These are phyloP conservation scores for Xiphydria camelus DNA, from an alignment of 2,888 invertebrate species.

Conservation along the genomic window DNA sequence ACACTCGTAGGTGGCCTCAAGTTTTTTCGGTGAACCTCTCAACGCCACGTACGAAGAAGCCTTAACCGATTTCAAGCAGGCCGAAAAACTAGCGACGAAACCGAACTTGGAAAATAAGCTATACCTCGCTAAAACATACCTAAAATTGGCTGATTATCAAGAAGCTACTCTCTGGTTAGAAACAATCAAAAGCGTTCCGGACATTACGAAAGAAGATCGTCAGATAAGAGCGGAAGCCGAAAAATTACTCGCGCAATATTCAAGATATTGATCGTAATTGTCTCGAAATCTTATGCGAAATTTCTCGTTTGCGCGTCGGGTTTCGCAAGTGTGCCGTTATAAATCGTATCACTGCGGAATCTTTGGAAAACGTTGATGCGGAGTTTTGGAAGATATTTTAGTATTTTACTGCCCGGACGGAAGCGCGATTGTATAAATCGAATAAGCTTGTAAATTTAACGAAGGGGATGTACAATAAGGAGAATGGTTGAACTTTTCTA, in stretches of 20 bases:
- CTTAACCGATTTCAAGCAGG: constrained; percentile 60
- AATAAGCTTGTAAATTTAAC: too few relatives aligned
- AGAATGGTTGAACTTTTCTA: too few relatives aligned
- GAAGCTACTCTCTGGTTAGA: constrained; percentile 61
- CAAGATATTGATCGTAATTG: constrained; percentile 29
- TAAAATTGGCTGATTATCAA: constrained; percentile 59
- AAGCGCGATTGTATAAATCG: too few relatives aligned
- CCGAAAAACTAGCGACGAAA: constrained; percentile 60
- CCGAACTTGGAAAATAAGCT: constrained; percentile 66
- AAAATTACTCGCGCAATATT: constrained; percentile 41
- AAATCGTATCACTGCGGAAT: too few relatives aligned
- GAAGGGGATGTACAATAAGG: too few relatives aligned
- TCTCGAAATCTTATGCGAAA: too few relatives aligned
- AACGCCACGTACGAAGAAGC: constrained; percentile 67
- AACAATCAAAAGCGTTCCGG: constrained; percentile 28
- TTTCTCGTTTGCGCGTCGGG: too few relatives aligned
- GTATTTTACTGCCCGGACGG: too few relatives aligned
- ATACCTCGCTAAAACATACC: constrained; percentile 63
- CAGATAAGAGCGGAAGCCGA: constrained; percentile 39
- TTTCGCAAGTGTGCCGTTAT: too few relatives aligned
- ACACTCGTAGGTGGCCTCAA: constrained; percentile 62
- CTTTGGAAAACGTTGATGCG: too few relatives aligned
- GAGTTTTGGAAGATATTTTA: too few relatives aligned
- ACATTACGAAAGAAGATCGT: constrained; percentile 30
- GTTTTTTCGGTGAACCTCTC: constrained; percentile 69